Evolutionary conservation across 2,797 vertebrate species (phyloP).

Genomic region (Pampus argenteus): DNA sequence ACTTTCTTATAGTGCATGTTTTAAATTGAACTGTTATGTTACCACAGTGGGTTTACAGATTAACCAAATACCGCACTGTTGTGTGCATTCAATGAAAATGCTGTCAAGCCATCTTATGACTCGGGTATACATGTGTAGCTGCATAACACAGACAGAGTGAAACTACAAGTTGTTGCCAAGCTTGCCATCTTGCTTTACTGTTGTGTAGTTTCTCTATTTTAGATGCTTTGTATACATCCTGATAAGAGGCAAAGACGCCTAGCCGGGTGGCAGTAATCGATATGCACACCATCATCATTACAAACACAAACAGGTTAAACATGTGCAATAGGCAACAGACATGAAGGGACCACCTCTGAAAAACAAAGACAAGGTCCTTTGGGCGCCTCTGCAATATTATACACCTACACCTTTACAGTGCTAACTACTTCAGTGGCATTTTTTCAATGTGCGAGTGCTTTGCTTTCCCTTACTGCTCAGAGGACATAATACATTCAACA

Average conservation of each 20-base stretch:
- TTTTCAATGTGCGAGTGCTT: conserved; percentile 87
- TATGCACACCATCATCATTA: conserved; percentile 26
- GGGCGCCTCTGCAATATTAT: conserved; percentile 56
- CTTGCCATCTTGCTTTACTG: conserved; percentile 3
- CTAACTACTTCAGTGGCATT: conserved; percentile 62
- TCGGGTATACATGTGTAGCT: conserved; percentile 6
- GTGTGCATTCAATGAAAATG: conserved; percentile 5
- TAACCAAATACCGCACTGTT: conserved; percentile 10
- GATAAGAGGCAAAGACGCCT: conserved; percentile 16
- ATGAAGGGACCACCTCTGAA: conserved; percentile 37
- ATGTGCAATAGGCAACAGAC: conserved; percentile 59
- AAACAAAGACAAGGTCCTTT: conserved; percentile 73
- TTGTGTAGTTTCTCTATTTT: conserved; percentile 18
- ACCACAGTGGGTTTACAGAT: background rate
- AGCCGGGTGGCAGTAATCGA: conserved; percentile 29
- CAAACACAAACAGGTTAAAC: conserved; percentile 38
- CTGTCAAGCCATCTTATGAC: conserved; percentile 1
- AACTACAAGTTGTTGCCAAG: conserved; percentile 8
- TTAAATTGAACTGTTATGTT: background rate
- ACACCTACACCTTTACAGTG: conserved; percentile 79
- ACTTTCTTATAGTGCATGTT: conserved; percentile 8
- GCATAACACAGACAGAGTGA: conserved; percentile 17
- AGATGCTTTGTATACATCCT: conserved; percentile 13
- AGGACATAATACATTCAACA: conserved; percentile 90
- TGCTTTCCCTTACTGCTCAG: conserved; percentile 84